Evolutionary conservation across 2,113 vertebrate genomes (phyloP).

Genomic region (Melanostigma gelatinosum): DNA sequence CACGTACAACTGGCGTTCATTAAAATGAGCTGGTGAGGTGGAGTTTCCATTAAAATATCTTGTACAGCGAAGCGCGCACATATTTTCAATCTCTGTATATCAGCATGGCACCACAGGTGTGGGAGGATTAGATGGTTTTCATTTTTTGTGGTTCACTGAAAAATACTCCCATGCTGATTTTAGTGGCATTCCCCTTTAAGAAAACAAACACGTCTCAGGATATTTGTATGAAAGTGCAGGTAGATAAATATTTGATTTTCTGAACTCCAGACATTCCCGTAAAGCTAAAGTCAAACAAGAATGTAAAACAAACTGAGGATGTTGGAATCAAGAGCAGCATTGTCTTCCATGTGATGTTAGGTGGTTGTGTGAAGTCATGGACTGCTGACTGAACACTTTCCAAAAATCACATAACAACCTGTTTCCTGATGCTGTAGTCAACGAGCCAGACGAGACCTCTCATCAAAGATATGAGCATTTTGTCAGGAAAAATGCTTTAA

Average conservation of each 20-base stretch:
- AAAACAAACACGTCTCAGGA: constrained; percentile 43
- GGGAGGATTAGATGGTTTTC: background rate
- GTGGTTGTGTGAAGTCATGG: constrained; percentile 47
- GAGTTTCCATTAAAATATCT: background rate
- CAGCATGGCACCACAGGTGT: constrained; percentile 9
- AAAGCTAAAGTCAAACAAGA: constrained; percentile 29
- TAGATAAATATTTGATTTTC: constrained; percentile 63
- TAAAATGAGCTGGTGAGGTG: background rate
- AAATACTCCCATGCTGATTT: constrained; percentile 20
- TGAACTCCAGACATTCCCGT: constrained; percentile 28
- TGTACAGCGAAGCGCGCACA: background rate
- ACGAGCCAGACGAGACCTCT: constrained; percentile 24
- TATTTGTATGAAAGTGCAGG: constrained; percentile 36
- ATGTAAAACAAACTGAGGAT: constrained; percentile 51
- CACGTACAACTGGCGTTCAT: constrained; percentile 10
- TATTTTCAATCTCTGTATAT: constrained; percentile 1
- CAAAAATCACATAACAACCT: constrained; percentile 44
- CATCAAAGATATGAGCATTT: constrained; percentile 40
- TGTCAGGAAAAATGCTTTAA: background rate
- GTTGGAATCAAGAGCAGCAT: constrained; percentile 54
- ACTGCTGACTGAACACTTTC: constrained; percentile 57
- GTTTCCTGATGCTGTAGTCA: constrained; percentile 33
- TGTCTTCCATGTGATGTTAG: constrained; percentile 49
- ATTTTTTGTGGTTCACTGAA: background rate
- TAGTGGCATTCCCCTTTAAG: constrained; percentile 15